phyloP scores from a whole-genome alignment of 2,888 invertebrate species.

The Oligia fasciuncula region DNA sequence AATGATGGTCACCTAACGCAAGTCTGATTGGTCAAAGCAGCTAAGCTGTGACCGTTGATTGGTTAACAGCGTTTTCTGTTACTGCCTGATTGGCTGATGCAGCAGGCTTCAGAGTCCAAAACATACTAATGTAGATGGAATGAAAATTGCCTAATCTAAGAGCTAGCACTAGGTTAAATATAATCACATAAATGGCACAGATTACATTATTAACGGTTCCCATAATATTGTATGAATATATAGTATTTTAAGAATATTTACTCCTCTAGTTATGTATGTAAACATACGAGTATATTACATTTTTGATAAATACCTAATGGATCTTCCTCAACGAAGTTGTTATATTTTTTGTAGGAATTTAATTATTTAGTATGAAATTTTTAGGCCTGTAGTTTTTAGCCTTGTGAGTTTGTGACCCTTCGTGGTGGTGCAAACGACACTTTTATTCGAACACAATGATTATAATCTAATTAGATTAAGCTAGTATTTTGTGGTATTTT shows the following conservation, averaged over 20 bases:
- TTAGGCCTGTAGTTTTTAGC: slow-evolving; percentile 2
- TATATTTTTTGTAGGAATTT: slow-evolving; percentile 37
- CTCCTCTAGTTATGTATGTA: slow-evolving; percentile 38
- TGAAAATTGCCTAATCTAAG: slow-evolving; percentile 9
- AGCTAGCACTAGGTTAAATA: slow-evolving; percentile 9
- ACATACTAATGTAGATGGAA: not conserved
- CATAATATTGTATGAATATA: slow-evolving; percentile 18
- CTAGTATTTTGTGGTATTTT: not conserved
- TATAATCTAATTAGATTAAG: not conserved
- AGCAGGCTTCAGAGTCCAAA: not conserved
- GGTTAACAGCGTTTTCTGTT: slow-evolving; percentile 1
- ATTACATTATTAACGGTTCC: slow-evolving; percentile 39
- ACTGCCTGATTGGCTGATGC: not conserved
- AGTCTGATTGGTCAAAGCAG: slow-evolving; percentile 7
- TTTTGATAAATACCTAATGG: slow-evolving; percentile 18
- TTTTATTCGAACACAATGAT: slow-evolving; percentile 1
- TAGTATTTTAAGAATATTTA: slow-evolving; percentile 51
- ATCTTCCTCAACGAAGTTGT: slow-evolving; percentile 44
- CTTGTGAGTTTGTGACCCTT: not conserved
- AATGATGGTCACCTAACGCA: not conserved
- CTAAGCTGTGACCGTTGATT: not conserved
- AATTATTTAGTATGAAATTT: slow-evolving; percentile 10
- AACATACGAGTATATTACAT: slow-evolving; percentile 33
- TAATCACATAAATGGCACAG: slow-evolving; percentile 33
- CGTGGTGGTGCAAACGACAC: not conserved